These are phyloP conservation scores for Leuciscus idus DNA, from an alignment of 2,113 vertebrate genomes.

Conservation along the genomic window DNA sequence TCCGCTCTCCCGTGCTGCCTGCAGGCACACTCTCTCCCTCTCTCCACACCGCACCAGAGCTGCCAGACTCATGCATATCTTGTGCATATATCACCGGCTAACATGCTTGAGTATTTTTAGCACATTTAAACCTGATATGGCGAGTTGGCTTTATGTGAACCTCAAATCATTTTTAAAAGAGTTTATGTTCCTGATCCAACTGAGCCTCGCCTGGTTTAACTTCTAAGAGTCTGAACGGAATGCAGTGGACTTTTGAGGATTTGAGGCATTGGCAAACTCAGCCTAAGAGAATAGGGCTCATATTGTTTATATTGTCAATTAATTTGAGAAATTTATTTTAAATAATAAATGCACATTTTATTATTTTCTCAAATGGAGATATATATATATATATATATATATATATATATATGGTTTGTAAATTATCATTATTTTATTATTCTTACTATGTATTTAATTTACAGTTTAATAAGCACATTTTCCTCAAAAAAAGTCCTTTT, in stretches of 20 bases:
- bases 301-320: background rate
- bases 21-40: constrained; percentile 25
- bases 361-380: too few relatives aligned
- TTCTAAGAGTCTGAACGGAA: background rate
- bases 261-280: background rate
- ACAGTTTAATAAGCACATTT: background rate
- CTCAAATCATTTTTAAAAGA: constrained; percentile 25
- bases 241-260: constrained; percentile 3
- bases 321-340: background rate
- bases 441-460: background rate
- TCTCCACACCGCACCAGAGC: constrained; percentile 40
- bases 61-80: constrained; percentile 53
- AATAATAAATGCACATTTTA: too few relatives aligned
- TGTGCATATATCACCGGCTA: constrained; percentile 53
- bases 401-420: too few relatives aligned
- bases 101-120: constrained; percentile 53
- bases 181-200: constrained; percentile 40
- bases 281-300: background rate
- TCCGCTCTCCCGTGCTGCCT: constrained; percentile 38
- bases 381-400: too few relatives aligned
- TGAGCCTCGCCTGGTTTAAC: constrained; percentile 10
- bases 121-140: constrained; percentile 43
- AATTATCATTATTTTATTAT: background rate
- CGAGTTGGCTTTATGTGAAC: constrained; percentile 25
- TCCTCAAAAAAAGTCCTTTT: background rate